phyloP scores from a whole-genome alignment of 2,797 vertebrate species.

The Melanotaenia nigrans region DNA sequence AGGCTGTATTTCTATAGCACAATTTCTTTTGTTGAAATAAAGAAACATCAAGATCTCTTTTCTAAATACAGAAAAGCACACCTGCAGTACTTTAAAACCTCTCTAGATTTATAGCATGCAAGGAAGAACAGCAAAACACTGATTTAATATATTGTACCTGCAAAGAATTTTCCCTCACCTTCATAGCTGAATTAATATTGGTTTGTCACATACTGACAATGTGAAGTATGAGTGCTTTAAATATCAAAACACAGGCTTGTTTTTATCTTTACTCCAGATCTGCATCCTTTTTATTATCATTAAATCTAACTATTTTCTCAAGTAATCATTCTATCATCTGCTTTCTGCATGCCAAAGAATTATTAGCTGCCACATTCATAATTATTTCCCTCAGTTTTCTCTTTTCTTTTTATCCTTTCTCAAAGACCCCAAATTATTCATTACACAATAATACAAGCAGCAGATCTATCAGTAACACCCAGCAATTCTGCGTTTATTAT shows the following conservation, averaged over 20 bases:
- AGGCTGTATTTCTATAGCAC: conserved; percentile 19
- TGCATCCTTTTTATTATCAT: neutral
- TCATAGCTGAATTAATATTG: neutral
- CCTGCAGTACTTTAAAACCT: neutral
- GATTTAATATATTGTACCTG: neutral
- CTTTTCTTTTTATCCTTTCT: neutral
- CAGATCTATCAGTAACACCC: neutral
- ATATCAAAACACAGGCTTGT: neutral
- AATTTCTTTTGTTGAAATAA: neutral
- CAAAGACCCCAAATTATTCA: neutral
- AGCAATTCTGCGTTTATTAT: too few relatives aligned
- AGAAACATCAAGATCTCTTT: neutral
- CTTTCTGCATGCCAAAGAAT: neutral
- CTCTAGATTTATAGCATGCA: neutral
- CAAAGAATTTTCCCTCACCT: conserved; percentile 3
- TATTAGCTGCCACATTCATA: neutral
- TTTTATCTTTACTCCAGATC: neutral
- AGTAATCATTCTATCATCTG: conserved; percentile 4
- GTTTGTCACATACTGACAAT: neutral
- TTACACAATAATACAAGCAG: neutral
- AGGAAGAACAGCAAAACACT: neutral
- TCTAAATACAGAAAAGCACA: neutral
- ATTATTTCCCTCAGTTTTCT: neutral
- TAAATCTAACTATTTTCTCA: conserved; percentile 10
- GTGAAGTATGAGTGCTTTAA: conserved; percentile 6